Evolutionary conservation across 2,113 vertebrate genomes (phyloP).

Genomic region (Pseudois nayaur): DNA sequence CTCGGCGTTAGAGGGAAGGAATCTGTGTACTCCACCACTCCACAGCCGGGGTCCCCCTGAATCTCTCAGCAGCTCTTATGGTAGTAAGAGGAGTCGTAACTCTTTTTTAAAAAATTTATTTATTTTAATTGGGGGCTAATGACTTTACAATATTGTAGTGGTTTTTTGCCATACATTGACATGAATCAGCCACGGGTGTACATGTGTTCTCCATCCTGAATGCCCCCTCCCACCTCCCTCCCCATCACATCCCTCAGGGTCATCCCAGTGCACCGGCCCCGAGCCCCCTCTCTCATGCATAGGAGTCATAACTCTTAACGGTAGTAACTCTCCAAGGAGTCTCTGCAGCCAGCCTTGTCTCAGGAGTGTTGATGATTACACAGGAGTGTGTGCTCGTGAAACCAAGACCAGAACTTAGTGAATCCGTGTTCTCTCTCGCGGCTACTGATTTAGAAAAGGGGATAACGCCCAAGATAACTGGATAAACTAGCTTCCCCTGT

Average conservation of each 20-base stretch:
- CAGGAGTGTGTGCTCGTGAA: not conserved
- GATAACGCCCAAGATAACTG: too few relatives aligned
- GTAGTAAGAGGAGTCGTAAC: not conserved
- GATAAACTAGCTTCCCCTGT: not conserved
- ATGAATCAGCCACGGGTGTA: not conserved
- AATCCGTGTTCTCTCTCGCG: not conserved
- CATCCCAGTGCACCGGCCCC: rapidly evolving
- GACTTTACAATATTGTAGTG: not conserved
- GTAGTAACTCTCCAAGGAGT: not conserved
- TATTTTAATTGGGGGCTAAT: not conserved
- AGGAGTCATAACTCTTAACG: not conserved
- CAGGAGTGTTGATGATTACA: rapidly evolving
- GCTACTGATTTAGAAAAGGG: not conserved
- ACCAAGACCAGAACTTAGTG: not conserved
- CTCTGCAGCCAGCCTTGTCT: not conserved
- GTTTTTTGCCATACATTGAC: not conserved
- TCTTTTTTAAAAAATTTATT: not conserved
- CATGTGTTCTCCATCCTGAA: not conserved
- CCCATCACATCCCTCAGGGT: not conserved
- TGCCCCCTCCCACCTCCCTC: rapidly evolving
- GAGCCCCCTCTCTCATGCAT: not conserved
- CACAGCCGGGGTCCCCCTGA: rapidly evolving
- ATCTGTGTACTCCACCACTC: not conserved
- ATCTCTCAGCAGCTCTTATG: not conserved
- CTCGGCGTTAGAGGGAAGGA: too few relatives aligned